Evolutionary conservation across 2,888 invertebrate genomes (phyloP), one percentile per base, ranked within the genome.

Genomic region (Cistogaster globosa): DNA sequence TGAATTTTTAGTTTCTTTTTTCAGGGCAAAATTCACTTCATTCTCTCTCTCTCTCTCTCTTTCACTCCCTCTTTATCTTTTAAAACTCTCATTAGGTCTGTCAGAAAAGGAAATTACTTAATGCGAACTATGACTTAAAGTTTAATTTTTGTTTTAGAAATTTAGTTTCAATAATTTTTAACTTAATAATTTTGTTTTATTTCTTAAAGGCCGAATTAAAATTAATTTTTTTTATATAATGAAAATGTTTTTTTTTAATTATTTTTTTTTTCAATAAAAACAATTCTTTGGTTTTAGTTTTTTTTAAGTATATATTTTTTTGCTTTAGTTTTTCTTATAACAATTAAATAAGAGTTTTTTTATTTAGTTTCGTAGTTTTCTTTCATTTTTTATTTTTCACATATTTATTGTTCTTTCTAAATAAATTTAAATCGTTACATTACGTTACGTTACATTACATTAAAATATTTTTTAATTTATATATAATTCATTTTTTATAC

Each of bases 301-400:
- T 83, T 74, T 76, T 79, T 76, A 75, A 75, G 77, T 84, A 80
- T 86, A 84, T 86, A 87, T 88, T 87, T 87, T 42, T 86, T 88
- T 81, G 86, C 86, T 88, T 88, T 87, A 87, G 82, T 88, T 88
- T 87, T 84, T 86, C 87, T 86, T 86, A 87, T 87, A 88, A 88
- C 88, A 88, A 88, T 87, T 84, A 84, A 86, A 87, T 88, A 87
- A 88, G 71, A 76, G 42, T 86, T 86, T 86, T 76, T 83, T 82
- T 78, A 6, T 38, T 58, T 58, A 32, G 42, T 62, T 63, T 79
- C 67, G 67, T 76, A 55, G 75, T 67, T 86, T 69, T 79, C 57
- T 58, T 74, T 72, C 45, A 51, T 67, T 55, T 42, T 62, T 72
- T 65, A 7, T 83, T 71, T 71, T 84, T 82, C 75, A 86, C 71